phyloP scores from a whole-genome alignment of 2,113 vertebrate genomes.

The Gila orcuttii region DNA sequence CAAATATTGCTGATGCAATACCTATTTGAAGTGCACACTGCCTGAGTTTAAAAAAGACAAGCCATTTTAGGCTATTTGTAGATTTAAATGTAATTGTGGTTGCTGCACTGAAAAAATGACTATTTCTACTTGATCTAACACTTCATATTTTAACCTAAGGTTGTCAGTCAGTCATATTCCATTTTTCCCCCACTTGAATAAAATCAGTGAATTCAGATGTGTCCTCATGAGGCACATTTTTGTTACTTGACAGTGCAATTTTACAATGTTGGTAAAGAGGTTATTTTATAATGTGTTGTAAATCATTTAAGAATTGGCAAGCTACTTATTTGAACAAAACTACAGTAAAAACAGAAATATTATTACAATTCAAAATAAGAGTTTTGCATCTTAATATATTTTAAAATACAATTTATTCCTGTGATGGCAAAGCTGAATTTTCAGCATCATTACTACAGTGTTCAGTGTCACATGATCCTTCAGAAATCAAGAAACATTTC shows the following conservation, averaged over 20 bases:
- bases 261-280: not conserved
- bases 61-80: not conserved
- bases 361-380: not conserved
- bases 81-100: not conserved
- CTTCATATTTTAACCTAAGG: not conserved
- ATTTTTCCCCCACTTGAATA: not conserved
- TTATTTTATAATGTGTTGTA: not conserved
- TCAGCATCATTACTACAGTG: not conserved
- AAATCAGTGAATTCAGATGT: not conserved
- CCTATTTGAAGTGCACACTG: not conserved
- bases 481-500: not conserved
- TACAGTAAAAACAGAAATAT: not conserved
- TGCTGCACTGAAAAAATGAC: not conserved
- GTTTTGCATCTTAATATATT: not conserved
- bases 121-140: too few relatives aligned
- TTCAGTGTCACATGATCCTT: not conserved
- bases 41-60: not conserved
- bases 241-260: not conserved
- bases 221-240: not conserved
- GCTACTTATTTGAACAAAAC: too few relatives aligned
- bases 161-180: not conserved
- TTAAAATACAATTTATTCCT: not conserved
- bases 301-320: not conserved
- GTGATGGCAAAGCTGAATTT: not conserved
- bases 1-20: constrained; percentile 9